A percentile compares a stretch with the other conserved stretches of the same genome.
Evolutionary conservation across 2,113 vertebrate species (phyloP).

Genomic region (Myotis davidii): DNA sequence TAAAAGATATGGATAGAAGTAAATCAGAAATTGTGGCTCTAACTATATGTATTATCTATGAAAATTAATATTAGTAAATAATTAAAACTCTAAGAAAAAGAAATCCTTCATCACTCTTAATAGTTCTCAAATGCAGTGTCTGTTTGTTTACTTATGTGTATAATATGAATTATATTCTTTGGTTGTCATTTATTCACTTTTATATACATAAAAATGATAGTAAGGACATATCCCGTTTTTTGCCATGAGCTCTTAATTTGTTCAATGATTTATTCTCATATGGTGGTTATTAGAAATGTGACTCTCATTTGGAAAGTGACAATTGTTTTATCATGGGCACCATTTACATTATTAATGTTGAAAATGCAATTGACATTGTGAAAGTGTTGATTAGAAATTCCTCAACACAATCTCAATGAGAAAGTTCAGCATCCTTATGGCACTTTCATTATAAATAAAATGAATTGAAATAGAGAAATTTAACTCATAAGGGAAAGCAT

Average conservation of each 20-base stretch:
- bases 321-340: neutral
- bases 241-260: slow-evolving; percentile 8
- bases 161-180: neutral
- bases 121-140: neutral
- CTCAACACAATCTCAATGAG: slow-evolving; percentile 23
- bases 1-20: neutral
- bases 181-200: neutral
- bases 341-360: slow-evolving; percentile 5
- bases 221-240: neutral
- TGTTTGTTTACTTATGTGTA: neutral
- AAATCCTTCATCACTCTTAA: neutral
- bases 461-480: slow-evolving; percentile 37
- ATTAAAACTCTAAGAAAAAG: neutral
- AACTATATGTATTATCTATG: neutral
- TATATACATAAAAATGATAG: neutral
- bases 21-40: neutral
- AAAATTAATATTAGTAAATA: neutral
- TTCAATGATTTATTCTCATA: neutral
- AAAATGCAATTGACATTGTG: slow-evolving; percentile 1
- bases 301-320: neutral
- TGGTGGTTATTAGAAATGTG: neutral
- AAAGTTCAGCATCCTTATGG: neutral
- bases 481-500: slow-evolving; percentile 33
- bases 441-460: slow-evolving; percentile 48
- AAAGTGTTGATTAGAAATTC: slow-evolving; percentile 20